These are phyloP conservation scores for Girardinichthys multiradiatus DNA, from an alignment of 2,113 vertebrate genomes.

Conservation along the genomic window DNA sequence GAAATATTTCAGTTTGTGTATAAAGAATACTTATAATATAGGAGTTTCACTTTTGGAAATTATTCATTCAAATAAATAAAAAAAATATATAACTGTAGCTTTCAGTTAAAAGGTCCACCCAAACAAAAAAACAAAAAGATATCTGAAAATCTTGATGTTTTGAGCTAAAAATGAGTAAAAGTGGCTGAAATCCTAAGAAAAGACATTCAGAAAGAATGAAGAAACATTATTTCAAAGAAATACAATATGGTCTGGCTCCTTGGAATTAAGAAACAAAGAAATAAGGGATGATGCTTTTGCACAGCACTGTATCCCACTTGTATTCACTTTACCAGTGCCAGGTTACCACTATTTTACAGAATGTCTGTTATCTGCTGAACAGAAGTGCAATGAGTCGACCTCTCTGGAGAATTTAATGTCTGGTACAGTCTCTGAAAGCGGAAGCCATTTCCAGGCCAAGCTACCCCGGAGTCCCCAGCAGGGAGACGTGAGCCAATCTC, in stretches of 20 bases:
- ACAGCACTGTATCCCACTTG: conserved; percentile 46
- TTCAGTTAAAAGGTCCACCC: too few relatives aligned
- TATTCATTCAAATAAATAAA: too few relatives aligned
- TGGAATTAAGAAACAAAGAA: not conserved
- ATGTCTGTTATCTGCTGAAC: conserved; percentile 53
- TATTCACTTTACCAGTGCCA: conserved; percentile 63
- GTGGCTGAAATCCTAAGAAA: not conserved
- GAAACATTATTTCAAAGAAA: not conserved
- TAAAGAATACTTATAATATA: too few relatives aligned
- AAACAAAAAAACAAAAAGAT: too few relatives aligned
- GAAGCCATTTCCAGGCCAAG: conserved; percentile 75
- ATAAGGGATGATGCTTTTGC: not conserved
- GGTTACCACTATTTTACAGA: conserved; percentile 53
- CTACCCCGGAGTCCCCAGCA: conserved; percentile 70
- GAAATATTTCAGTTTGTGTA: too few relatives aligned
- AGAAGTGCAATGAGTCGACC: conserved; percentile 57
- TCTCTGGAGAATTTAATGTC: conserved; percentile 65
- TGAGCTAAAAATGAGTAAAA: not conserved
- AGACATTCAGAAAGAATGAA: not conserved
- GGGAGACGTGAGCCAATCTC: conserved; percentile 84
- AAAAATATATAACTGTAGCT: too few relatives aligned
- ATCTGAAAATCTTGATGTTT: too few relatives aligned
- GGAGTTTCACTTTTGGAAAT: too few relatives aligned
- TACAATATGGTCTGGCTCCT: conserved; percentile 21
- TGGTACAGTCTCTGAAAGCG: conserved; percentile 64